Evolutionary conservation across 2,113 vertebrate species (phyloP).

Genomic region (Merops nubicus): DNA sequence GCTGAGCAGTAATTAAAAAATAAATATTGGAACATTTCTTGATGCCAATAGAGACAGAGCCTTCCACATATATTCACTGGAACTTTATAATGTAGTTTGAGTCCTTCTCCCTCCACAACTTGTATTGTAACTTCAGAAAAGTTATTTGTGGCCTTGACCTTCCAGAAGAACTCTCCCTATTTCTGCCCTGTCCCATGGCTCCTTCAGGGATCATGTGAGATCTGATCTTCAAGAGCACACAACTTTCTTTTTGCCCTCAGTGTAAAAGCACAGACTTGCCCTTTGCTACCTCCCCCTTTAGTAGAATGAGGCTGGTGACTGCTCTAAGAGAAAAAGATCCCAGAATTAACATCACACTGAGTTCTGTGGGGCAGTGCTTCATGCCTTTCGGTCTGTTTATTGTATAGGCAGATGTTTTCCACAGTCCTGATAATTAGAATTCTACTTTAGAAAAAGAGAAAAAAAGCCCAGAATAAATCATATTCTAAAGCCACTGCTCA

Average conservation of each 20-base stretch:
- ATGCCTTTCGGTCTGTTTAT: background rate
- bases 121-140: background rate
- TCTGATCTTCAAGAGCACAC: background rate
- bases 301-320: background rate
- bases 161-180: background rate
- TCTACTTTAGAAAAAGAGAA: background rate
- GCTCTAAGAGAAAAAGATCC: background rate
- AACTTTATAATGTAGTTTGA: background rate
- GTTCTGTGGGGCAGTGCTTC: background rate
- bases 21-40: background rate
- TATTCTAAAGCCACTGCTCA: background rate
- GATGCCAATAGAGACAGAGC: background rate
- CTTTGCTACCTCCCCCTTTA: background rate
- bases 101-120: background rate
- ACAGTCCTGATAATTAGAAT: background rate
- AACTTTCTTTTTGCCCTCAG: background rate
- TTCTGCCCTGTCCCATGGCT: background rate
- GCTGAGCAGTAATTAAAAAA: background rate
- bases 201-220: background rate
- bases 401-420: background rate
- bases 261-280: background rate
- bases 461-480: background rate
- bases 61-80: background rate
- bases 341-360: background rate
- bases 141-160: background rate